A percentile compares a stretch with the other conserved stretches of the same genome.
Conservation (phyloP, 2,888 invertebrate species). For the Galerucella calmariensis region DNA sequence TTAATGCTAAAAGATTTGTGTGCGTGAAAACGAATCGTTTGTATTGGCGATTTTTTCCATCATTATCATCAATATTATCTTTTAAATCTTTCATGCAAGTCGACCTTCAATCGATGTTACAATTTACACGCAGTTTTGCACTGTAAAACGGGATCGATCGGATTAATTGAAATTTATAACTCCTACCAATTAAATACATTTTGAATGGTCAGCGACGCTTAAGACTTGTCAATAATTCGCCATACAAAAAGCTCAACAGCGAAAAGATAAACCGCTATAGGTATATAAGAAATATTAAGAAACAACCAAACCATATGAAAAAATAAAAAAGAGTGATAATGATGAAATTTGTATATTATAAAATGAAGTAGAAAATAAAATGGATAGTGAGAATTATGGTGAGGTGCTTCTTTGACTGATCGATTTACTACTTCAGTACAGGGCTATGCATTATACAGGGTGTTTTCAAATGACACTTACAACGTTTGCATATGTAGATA, state of each 20-base stretch:
- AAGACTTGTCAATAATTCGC: neutral
- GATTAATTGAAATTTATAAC: conserved; percentile 18
- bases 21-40: conserved; percentile 34
- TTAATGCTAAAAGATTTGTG: conserved; percentile 21
- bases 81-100: conserved; percentile 31
- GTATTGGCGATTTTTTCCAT: conserved; percentile 23
- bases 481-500: no score
- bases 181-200: conserved; percentile 1
- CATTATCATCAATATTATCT: conserved; percentile 29
- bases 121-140: conserved; percentile 25
- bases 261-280: neutral
- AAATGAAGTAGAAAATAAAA: no score
- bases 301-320: no score
- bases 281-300: no score
- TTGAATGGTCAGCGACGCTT: neutral
- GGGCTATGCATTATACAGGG: no score
- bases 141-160: conserved; percentile 12
- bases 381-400: no score
- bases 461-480: no score
- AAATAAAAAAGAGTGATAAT: no score
- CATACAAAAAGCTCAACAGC: neutral
- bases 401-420: no score
- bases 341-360: no score
- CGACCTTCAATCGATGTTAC: conserved; percentile 27
- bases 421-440: no score